Evolutionary conservation across 2,113 vertebrate species (phyloP), one percentile per base, ranked within the genome.

Genomic region (Platysternon megacephalum): DNA sequence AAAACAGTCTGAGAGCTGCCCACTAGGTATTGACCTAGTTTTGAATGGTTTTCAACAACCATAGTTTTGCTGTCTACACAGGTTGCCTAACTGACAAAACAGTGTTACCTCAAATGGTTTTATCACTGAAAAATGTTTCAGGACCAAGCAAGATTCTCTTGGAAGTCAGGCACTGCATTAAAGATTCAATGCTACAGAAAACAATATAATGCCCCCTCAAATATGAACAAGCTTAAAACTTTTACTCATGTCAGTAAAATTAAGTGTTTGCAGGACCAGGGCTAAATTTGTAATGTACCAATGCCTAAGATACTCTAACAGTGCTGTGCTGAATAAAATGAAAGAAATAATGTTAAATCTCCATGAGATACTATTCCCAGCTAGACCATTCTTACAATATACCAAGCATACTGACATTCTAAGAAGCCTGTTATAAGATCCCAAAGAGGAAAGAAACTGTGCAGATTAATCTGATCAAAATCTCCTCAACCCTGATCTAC

Each of bases 371-470:
- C 7, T 46, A 32, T 85, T 16, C 39, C 11, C 2, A 0, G 0
- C 44, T 52, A 11, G 52, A 48, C 42, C 0, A 87, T 58, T 52
- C 65, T 48, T 49, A 84, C 19, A 46, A 86, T 52, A 46, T 68
- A 56, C 14, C 0, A 0, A 52, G 46, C 17, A 51, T 82, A 53
- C 22, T 42, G 65, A 46, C 12, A 0, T 0, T 3, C 81, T 3
- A 68, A 14, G 49, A 87, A 72, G 2, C 26, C 51, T 86, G 55
- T 49, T 53, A 19, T 39, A 96, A 83, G n/a, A 51, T 28, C 11
- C 21, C 35, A 68, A 32, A 83, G 10, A 6, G 58, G 11, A 48
- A 78, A 2, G 48, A n/a, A 4, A 78, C 8, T 32, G 44, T 13
- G 44, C 53, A 55, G 53, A 55, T 55, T 55, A 55, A 55, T 55